Evolutionary conservation across 2,797 vertebrate genomes (phyloP), one percentile per base, ranked within the genome.

Genomic region (Podarcis siculus): DNA sequence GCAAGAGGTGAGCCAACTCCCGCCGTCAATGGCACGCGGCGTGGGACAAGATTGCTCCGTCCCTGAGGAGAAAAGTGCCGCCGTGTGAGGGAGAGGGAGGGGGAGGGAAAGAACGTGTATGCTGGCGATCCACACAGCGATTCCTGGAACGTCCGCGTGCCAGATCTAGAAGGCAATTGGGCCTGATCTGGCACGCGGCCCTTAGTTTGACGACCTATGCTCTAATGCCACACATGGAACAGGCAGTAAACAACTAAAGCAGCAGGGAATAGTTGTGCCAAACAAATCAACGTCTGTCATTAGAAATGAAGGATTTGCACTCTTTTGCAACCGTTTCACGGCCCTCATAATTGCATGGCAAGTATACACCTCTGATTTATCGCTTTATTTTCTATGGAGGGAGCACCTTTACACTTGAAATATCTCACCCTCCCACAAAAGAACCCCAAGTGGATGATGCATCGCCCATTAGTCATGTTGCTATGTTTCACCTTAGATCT

Each of bases 311-410:
- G 21, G 61, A 82, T 83, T 78, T 83, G 45, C 71, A 49, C 78
- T 76, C 61, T 69, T 76, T 66, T n/a, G 19, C 35, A 79, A 81
- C 30, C 61, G 32, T 30, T 75, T 67, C 37, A 64, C 35, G 71
- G 45, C 42, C 37, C 19, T 77, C 49, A 82, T 23, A 39, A 67
- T 71, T 15, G 45, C 25, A 32, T 39, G 73, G 37, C 35, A 86
- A 82, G 79, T 45, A 78, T n/a, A 45, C 27, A 78, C 49, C 64
- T 89, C 35, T 58, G 77, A 85, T 85, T 85, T 86, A 89, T 72
- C 66, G 32, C 58, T 67, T 83, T 61, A 80, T 81, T 82, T 87
- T 85, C 30, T 30, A 30, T 5, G 13, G 15, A 25, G 12, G 66
- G 35, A 49, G 25, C 64, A 55, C 45, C 85, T 82, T 58, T 75